phyloP scores from a whole-genome alignment of 2,888 invertebrate species.

The Lithophane semibrunnea region DNA sequence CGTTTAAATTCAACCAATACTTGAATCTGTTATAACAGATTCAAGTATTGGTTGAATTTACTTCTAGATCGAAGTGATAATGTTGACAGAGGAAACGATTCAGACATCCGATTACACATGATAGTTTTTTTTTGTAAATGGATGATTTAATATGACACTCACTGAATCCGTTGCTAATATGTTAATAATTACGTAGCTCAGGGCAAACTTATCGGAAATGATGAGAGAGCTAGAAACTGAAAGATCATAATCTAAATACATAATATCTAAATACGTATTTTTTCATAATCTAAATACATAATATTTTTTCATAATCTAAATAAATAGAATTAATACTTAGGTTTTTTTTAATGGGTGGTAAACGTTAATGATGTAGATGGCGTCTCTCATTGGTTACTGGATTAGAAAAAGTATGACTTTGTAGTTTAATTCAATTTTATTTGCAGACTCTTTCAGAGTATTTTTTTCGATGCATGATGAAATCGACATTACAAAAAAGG shows the following conservation, averaged over 20 bases:
- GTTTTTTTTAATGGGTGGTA: background rate
- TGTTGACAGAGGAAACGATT: background rate
- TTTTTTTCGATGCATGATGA: background rate
- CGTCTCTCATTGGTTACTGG: background rate
- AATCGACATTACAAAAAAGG: background rate
- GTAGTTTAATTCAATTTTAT: constrained; percentile 1
- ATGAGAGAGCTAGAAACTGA: background rate
- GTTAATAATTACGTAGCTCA: background rate
- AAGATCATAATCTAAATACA: too few species aligned
- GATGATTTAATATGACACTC: background rate
- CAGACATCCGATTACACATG: background rate
- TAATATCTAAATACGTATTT: too few species aligned
- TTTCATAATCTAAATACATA: too few species aligned
- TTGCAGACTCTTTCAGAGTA: background rate
- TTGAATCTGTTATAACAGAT: too few species aligned
- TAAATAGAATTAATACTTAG: too few species aligned
- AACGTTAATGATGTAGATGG: background rate
- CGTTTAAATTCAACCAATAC: too few species aligned
- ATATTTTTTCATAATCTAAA: too few species aligned
- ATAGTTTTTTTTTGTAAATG: background rate
- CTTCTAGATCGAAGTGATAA: background rate
- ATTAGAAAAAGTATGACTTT: constrained; percentile 5
- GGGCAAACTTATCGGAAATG: background rate
- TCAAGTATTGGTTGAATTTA: background rate
- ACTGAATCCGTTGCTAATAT: constrained; percentile 1